These are phyloP conservation scores for Antheraea yamamai DNA, from an alignment of 2,888 invertebrate species.

Conservation along the genomic window DNA sequence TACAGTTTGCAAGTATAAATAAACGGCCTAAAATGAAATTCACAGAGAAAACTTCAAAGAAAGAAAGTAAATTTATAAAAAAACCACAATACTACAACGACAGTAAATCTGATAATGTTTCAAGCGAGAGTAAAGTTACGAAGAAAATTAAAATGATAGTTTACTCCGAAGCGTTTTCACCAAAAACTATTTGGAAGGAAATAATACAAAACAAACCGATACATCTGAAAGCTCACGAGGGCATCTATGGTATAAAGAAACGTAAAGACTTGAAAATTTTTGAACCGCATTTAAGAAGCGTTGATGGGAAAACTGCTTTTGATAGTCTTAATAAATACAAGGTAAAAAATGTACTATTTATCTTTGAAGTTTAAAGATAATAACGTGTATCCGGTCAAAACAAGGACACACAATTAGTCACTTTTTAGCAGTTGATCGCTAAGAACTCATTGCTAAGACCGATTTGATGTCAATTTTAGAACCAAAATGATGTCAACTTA, in stretches of 20 bases:
- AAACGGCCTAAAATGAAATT: conserved; percentile 27
- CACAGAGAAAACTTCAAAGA: conserved; percentile 24
- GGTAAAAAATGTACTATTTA: conserved; percentile 6
- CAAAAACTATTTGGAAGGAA: conserved; percentile 43
- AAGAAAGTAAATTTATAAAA: neutral
- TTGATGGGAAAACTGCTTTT: conserved; percentile 26
- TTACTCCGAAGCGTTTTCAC: conserved; percentile 38
- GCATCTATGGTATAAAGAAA: conserved; percentile 19
- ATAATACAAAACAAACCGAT: conserved; percentile 40
- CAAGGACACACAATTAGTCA: too few species aligned
- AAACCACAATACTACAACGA: neutral
- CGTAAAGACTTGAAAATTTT: conserved; percentile 6
- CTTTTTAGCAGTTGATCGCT: too few species aligned
- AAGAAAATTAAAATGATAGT: conserved; percentile 36
- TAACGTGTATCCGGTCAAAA: too few species aligned
- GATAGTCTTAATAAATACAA: conserved; percentile 29
- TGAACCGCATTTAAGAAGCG: conserved; percentile 18
- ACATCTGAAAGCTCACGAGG: conserved; percentile 30
- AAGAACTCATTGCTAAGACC: too few species aligned
- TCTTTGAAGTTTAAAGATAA: too few species aligned
- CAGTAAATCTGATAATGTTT: neutral
- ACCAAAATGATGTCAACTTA: too few species aligned
- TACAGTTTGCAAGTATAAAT: neutral
- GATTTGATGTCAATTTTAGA: too few species aligned
- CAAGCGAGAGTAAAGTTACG: conserved; percentile 3